phyloP scores from a whole-genome alignment of 2,888 invertebrate species.

The Branchinecta sandiegonensis region DNA sequence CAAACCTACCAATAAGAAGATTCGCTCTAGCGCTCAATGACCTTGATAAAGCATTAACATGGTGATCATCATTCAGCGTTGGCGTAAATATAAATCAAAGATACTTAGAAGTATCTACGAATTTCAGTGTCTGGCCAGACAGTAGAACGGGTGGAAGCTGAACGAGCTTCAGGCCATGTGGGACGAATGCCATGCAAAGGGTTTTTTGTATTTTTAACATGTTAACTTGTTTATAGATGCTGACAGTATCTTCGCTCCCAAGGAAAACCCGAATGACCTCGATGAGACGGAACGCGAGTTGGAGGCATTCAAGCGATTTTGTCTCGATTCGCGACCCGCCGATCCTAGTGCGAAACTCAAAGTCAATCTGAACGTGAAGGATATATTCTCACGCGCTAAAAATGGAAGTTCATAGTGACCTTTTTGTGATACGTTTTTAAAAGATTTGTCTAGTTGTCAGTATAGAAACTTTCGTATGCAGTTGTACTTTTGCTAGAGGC shows the following conservation, averaged over 20 bases:
- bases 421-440: not conserved
- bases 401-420: slow-evolving; percentile 9
- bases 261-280: slow-evolving; percentile 48
- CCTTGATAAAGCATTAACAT: too few species aligned
- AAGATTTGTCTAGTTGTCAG: not conserved
- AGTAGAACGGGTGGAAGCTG: too few species aligned
- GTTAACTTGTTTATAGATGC: slow-evolving; percentile 31
- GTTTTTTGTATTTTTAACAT: not conserved
- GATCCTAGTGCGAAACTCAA: slow-evolving; percentile 53
- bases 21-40: too few species aligned
- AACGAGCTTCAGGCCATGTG: too few species aligned
- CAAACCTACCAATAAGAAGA: too few species aligned
- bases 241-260: slow-evolving; percentile 63
- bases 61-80: too few species aligned
- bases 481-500: too few species aligned
- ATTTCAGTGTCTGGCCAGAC: too few species aligned
- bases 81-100: too few species aligned
- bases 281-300: slow-evolving; percentile 66
- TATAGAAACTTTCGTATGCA: too few species aligned
- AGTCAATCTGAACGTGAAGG: slow-evolving; percentile 62
- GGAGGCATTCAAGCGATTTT: slow-evolving; percentile 74
- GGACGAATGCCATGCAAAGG: too few species aligned
- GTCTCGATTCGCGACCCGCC: slow-evolving; percentile 63
- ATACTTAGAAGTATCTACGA: too few species aligned
- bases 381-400: slow-evolving; percentile 41